phyloP scores from a whole-genome alignment of 2,113 vertebrate genomes.

The Pomatorhinus ruficollis region DNA sequence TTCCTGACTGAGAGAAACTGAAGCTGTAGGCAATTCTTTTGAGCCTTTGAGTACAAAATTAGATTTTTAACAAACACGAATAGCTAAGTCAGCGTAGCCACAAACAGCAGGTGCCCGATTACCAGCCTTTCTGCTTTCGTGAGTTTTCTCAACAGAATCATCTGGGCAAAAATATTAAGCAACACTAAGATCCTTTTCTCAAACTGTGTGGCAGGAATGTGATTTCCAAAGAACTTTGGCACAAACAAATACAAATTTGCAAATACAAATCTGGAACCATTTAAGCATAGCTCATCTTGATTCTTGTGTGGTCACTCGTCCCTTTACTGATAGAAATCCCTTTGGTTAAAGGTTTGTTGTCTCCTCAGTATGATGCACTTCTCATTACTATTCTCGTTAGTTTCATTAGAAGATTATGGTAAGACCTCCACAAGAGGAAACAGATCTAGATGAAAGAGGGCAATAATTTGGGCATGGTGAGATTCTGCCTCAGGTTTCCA shows the following conservation, averaged over 20 bases:
- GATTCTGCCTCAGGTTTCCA: not conserved
- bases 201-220: not conserved
- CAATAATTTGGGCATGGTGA: not conserved
- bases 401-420: not conserved
- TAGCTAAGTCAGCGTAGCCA: not conserved
- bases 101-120: not conserved
- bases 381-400: not conserved
- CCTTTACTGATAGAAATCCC: not conserved
- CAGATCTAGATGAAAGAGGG: not conserved
- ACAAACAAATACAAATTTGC: not conserved
- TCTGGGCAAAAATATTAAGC: not conserved
- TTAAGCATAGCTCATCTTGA: not conserved
- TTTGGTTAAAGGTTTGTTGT: not conserved
- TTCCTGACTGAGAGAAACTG: not conserved
- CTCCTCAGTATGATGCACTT: not conserved
- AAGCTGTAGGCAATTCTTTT: not conserved
- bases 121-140: not conserved
- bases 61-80: not conserved
- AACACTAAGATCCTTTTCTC: not conserved
- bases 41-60: not conserved
- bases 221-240: not conserved
- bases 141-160: not conserved
- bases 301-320: rapidly evolving
- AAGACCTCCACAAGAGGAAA: not conserved
- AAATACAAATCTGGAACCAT: not conserved